These are phyloP conservation scores for Eulemur rubriventer DNA, from an alignment of 2,797 vertebrate genomes.

Conservation along the genomic window DNA sequence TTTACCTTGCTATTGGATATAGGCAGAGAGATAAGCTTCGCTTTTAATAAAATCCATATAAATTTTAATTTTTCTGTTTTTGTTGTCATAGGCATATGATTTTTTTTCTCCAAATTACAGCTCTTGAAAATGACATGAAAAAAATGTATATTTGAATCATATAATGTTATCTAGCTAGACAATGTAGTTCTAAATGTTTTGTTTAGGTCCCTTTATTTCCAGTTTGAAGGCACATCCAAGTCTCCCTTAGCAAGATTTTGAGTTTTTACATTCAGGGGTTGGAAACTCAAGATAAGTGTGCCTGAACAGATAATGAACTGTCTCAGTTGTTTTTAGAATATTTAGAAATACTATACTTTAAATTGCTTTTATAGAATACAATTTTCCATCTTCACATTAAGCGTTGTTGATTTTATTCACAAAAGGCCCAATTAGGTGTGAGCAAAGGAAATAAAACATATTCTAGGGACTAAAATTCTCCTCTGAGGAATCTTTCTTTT, in stretches of 20 bases:
- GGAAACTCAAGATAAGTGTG: neutral
- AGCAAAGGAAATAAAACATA: conserved; percentile 40
- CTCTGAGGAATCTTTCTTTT: conserved; percentile 19
- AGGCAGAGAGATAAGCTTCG: neutral
- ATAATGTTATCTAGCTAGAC: neutral
- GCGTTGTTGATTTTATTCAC: conserved; percentile 53
- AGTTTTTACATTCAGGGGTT: neutral
- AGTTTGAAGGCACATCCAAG: neutral
- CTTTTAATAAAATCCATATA: neutral
- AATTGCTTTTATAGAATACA: neutral
- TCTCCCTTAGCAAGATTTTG: neutral
- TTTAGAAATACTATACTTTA: conserved; percentile 37
- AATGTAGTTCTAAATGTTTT: neutral
- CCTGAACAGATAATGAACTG: conserved; percentile 8
- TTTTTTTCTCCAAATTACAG: neutral
- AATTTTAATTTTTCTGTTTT: neutral
- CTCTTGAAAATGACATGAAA: neutral
- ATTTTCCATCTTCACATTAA: conserved; percentile 1
- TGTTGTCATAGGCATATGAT: neutral
- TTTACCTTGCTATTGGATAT: neutral
- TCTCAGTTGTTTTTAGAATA: conserved; percentile 33
- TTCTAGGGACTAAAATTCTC: conserved; percentile 22
- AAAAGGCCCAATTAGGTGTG: conserved; percentile 14
- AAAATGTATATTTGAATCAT: neutral
- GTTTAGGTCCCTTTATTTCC: neutral